These are phyloP conservation scores for Stenopsyche tienmushanensis DNA, from an alignment of 1,140 invertebrate species.

Conservation along the genomic window DNA sequence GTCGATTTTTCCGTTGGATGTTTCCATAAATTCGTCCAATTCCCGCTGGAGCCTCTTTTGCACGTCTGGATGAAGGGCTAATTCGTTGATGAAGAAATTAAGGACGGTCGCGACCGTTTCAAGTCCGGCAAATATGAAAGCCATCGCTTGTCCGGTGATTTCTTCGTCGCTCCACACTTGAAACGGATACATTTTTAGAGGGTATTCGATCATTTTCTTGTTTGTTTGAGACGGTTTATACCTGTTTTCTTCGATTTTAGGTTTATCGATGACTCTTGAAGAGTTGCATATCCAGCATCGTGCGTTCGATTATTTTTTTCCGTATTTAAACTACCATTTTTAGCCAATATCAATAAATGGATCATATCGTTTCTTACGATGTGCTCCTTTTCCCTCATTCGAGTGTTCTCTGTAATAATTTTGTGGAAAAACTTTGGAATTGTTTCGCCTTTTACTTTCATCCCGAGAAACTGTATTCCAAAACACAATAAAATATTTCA, in stretches of 20 bases:
- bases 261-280: no score
- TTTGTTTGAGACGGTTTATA: no score
- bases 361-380: slow-evolving; percentile 57
- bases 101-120: slow-evolving; percentile 53
- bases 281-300: slow-evolving; percentile 53
- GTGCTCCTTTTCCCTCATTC: slow-evolving; percentile 51
- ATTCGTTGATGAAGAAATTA: slow-evolving; percentile 47
- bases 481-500: no score
- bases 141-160: slow-evolving; percentile 40
- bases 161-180: slow-evolving; percentile 38
- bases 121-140: slow-evolving; percentile 43
- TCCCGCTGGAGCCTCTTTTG: slow-evolving; percentile 53
- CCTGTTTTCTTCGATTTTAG: no score
- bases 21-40: slow-evolving; percentile 44
- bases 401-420: slow-evolving; percentile 53
- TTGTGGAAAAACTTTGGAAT: slow-evolving; percentile 44
- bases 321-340: slow-evolving; percentile 43
- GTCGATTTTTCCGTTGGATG: slow-evolving; percentile 43
- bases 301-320: slow-evolving; percentile 44
- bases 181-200: no score
- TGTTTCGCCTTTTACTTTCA: slow-evolving; percentile 38
- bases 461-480: slow-evolving; percentile 25
- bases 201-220: no score
- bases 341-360: slow-evolving; percentile 55
- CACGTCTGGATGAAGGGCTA: slow-evolving; percentile 53